Percentiles rank a stretch among this genome's conserved stretches.
phyloP scores from a whole-genome alignment of 2,113 vertebrate species.

The Ovis aries region DNA sequence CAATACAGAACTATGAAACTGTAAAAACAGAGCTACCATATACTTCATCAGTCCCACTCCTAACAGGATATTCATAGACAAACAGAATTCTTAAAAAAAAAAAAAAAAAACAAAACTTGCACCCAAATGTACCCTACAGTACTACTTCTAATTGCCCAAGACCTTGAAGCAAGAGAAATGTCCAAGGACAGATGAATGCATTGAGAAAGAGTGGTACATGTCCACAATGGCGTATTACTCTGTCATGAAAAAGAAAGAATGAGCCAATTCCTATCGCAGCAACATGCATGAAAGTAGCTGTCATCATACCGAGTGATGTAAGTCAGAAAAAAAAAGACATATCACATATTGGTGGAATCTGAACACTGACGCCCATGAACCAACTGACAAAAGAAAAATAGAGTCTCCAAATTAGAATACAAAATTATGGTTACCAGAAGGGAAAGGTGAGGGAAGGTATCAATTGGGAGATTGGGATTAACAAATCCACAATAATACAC shows the following conservation, averaged over 20 bases:
- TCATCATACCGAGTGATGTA: not conserved
- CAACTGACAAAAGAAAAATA: not conserved
- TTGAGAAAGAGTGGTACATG: not conserved
- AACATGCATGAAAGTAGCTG: not conserved
- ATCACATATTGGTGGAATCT: not conserved
- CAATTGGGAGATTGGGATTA: not conserved
- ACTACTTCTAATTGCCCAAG: not conserved
- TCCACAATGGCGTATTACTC: not conserved
- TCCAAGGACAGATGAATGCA: not conserved
- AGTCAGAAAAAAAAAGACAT: not conserved
- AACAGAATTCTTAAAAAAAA: not conserved
- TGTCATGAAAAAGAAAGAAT: not conserved
- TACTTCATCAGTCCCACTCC: not conserved
- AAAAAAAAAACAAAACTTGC: not conserved
- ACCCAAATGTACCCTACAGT: not conserved
- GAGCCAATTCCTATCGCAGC: not conserved
- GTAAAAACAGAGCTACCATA: not conserved
- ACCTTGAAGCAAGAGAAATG: not conserved
- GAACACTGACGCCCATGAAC: not conserved
- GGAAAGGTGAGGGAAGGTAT: not conserved
- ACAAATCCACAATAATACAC: not conserved
- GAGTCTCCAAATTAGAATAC: not conserved
- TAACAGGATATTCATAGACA: not conserved
- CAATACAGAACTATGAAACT: not conserved
- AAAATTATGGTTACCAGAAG: not conserved